Percentiles rank a stretch among this genome's conserved stretches.
phyloP scores from a whole-genome alignment of 2,797 vertebrate genomes.

The Squalus acanthias region DNA sequence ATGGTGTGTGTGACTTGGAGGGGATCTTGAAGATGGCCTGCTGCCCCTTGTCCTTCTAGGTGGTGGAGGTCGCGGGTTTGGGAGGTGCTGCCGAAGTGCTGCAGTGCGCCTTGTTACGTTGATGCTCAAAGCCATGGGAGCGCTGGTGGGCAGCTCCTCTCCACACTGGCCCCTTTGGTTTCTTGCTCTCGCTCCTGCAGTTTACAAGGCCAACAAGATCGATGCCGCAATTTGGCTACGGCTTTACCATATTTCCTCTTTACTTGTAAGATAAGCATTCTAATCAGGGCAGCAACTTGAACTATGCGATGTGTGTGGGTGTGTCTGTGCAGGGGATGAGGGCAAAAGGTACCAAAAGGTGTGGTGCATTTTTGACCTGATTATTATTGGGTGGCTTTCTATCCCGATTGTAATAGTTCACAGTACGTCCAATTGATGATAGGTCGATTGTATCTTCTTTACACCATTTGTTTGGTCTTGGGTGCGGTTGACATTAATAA shows the following conservation, averaged over 20 bases:
- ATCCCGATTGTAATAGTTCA: background rate
- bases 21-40: background rate
- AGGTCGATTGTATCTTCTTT: no score
- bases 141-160: no score
- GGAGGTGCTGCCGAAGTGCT: background rate
- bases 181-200: no score
- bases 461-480: no score
- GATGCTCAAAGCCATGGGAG: no score
- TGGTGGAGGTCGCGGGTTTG: background rate
- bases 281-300: background rate
- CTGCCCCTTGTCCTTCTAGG: background rate
- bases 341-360: background rate
- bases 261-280: background rate
- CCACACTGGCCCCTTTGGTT: no score
- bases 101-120: background rate
- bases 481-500: no score
- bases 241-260: background rate
- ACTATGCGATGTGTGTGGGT: background rate
- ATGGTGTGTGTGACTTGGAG: background rate
- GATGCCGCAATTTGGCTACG: no score
- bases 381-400: background rate
- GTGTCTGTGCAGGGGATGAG: background rate
- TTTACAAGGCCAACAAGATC: no score
- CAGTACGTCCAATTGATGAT: background rate
- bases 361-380: background rate